Evolutionary conservation across 1,140 invertebrate species (phyloP).

Genomic region (Caerostris extrusa): DNA sequence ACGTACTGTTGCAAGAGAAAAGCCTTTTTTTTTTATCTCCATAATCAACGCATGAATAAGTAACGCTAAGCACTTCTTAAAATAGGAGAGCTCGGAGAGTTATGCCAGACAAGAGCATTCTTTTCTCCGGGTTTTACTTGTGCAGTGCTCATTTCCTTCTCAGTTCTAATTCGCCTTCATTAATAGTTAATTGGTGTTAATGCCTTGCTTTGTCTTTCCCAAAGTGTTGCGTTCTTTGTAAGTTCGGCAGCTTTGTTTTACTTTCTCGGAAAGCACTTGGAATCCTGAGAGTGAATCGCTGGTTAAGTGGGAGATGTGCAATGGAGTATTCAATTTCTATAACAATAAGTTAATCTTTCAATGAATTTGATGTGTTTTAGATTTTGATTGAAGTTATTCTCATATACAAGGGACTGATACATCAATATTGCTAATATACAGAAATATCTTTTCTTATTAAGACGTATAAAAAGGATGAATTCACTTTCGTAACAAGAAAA

Average conservation of each 20-base stretch:
- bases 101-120: slow-evolving; percentile 1
- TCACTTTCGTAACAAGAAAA: too few relatives aligned
- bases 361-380: too few relatives aligned
- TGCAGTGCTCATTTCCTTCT: slow-evolving; percentile 16
- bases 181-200: slow-evolving; percentile 71
- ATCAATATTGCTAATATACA: too few relatives aligned
- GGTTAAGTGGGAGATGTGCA: too few relatives aligned
- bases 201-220: slow-evolving; percentile 27
- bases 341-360: too few relatives aligned
- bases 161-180: slow-evolving; percentile 46
- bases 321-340: too few relatives aligned
- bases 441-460: too few relatives aligned
- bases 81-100: slow-evolving; percentile 3
- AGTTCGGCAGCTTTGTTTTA: slow-evolving; percentile 13
- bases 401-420: too few relatives aligned
- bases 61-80: slow-evolving; percentile 61
- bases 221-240: slow-evolving; percentile 15
- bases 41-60: slow-evolving; percentile 61
- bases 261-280: not conserved
- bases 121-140: not conserved
- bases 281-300: not conserved
- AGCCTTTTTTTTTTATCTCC: slow-evolving; percentile 12
- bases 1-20: not conserved
- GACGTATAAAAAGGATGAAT: too few relatives aligned
- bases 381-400: too few relatives aligned